Percentiles rank a stretch among this genome's conserved stretches.
Evolutionary conservation across 2,888 invertebrate genomes (phyloP).

Genomic region (Troilus luridus): DNA sequence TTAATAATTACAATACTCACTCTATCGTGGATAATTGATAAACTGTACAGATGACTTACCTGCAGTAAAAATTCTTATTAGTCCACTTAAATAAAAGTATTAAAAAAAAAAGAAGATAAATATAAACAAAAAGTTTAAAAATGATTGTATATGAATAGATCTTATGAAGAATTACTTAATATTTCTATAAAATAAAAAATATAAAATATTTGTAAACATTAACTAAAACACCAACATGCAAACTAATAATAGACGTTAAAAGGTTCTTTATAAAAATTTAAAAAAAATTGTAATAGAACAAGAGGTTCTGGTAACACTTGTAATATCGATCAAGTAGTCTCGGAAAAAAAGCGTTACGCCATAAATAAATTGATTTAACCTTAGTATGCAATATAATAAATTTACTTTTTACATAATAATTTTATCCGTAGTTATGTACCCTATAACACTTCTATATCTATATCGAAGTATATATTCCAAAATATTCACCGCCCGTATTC

Average conservation of each 20-base stretch:
- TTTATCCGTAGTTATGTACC: background rate
- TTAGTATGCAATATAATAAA: background rate
- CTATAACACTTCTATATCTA: too few relatives aligned
- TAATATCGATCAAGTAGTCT: background rate
- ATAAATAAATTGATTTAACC: background rate
- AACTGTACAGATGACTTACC: background rate
- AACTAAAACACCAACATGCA: too few relatives aligned
- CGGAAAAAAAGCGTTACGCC: background rate
- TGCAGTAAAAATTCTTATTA: background rate
- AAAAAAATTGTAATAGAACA: too few relatives aligned
- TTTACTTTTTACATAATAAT: background rate
- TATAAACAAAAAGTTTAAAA: too few relatives aligned
- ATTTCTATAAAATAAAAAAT: too few relatives aligned
- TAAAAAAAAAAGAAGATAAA: background rate
- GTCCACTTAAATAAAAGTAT: too few relatives aligned
- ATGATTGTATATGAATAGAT: too few relatives aligned
- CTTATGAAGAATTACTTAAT: too few relatives aligned
- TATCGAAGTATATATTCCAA: background rate
- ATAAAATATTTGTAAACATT: too few relatives aligned
- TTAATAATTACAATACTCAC: background rate
- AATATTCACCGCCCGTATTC: background rate
- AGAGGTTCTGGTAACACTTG: background rate
- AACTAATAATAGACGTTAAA: too few relatives aligned
- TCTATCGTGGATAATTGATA: background rate
- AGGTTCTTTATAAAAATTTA: too few relatives aligned